Conservation (phyloP, 2,888 invertebrate genomes). For the Watsonalla binaria region DNA sequence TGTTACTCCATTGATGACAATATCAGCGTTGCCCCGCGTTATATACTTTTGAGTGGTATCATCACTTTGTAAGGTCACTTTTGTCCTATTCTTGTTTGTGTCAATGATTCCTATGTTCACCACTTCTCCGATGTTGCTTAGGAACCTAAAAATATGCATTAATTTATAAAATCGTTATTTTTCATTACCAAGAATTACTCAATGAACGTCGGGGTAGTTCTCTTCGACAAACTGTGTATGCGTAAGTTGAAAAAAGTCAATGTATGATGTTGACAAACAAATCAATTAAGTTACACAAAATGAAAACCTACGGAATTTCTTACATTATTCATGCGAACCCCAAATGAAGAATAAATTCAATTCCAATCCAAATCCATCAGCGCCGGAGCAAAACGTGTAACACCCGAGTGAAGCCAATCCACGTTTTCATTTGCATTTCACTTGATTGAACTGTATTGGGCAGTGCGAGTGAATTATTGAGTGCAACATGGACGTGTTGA, state of each 20-base stretch:
- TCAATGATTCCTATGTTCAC: slow-evolving; percentile 40
- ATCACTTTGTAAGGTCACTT: slow-evolving; percentile 33
- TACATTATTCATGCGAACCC: too few relatives aligned
- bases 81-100: slow-evolving; percentile 39
- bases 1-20: slow-evolving; percentile 45
- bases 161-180: background rate
- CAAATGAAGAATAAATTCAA: too few relatives aligned
- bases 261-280: too few relatives aligned
- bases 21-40: slow-evolving; percentile 51
- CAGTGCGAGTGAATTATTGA: background rate
- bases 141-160: slow-evolving; percentile 48
- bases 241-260: too few relatives aligned
- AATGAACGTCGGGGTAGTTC: too few relatives aligned
- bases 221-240: too few relatives aligned
- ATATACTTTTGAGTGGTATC: slow-evolving; percentile 39
- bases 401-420: slow-evolving; percentile 32
- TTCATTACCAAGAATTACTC: too few relatives aligned
- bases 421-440: background rate
- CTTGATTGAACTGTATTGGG: background rate
- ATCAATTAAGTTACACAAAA: too few relatives aligned
- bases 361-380: too few relatives aligned
- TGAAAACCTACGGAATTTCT: too few relatives aligned
- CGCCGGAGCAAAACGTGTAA: slow-evolving; percentile 32
- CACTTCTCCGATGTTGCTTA: slow-evolving; percentile 42
- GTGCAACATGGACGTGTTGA: slow-evolving; percentile 11